Base-by-base conservation (phyloP, 2,113 vertebrate species). In the Triplophysa rosa region DNA sequence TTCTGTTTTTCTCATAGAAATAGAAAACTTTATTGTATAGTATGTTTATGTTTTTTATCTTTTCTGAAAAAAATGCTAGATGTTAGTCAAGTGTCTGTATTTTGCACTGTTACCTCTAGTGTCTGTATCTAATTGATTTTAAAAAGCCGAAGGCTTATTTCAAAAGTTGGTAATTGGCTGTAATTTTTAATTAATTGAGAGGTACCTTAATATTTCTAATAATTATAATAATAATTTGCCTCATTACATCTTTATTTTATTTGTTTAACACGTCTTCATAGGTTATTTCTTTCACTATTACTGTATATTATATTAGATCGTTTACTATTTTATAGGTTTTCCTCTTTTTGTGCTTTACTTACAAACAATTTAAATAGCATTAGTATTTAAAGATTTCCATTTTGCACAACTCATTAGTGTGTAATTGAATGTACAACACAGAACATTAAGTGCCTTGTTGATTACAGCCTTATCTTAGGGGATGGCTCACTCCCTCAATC, bases 361-460 rank as follows among this genome's bases (percentile, higher is more conserved):
- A 66, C 72, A 23, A 17, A 42, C 12, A n/a, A 93, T 95, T 95
- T 94, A 95, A 94, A 93, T 93, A 91, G 90, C 88, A 87, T 92
- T 92, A 90, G 91, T 93, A 94, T 93, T 95, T 94, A 95, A 94
- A 94, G 92, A 94, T 93, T 93, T 90, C 90, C 89, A 90, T 89
- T 90, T 85, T 90, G 92, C 91, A 87, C 88, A 86, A 86, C 86
- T 92, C 91, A 91, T 94, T 92, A 91, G 89, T 83, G 88, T 87
- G 92, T 93, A 94, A 94, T 92, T 94, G 90, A 93, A 91, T 90
- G 90, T 90, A 91, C 93, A 92, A 91, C 88, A 93, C 91, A 93
- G 90, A 92, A 90, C 91, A 90, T 90, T 93, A 91, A 91, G 91
- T 92, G 86, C 85, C 86, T 84, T 87, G 93, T 91, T 95, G 94